phyloP scores from a whole-genome alignment of 2,113 vertebrate species.

The Sphaerodactylus townsendi region DNA sequence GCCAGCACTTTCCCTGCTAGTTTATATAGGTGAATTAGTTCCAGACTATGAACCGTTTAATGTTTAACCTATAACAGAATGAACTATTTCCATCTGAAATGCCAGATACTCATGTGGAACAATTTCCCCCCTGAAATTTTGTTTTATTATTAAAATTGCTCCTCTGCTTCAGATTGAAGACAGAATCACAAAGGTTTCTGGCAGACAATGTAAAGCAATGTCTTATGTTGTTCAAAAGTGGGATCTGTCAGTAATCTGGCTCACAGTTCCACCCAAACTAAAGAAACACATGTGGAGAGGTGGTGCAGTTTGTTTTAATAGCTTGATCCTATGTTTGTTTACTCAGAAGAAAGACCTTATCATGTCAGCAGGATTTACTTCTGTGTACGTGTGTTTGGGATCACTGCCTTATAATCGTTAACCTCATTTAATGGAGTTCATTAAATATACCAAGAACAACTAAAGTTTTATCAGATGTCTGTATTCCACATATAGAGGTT shows the following conservation, averaged over 20 bases:
- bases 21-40: conserved; percentile 17
- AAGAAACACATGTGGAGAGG: neutral
- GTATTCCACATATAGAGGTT: neutral
- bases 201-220: neutral
- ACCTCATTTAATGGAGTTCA: neutral
- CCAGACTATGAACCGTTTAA: conserved; percentile 2
- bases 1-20: too few species aligned
- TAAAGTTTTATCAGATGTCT: neutral
- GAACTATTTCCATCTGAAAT: conserved; percentile 20
- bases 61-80: conserved; percentile 4
- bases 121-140: neutral
- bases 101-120: neutral
- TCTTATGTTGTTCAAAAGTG: neutral
- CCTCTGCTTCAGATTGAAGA: neutral
- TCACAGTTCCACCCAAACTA: neutral
- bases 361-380: neutral
- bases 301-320: neutral
- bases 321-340: neutral
- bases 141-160: conserved; percentile 12
- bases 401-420: neutral
- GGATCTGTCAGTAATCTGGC: neutral
- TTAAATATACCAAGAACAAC: neutral
- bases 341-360: neutral
- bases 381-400: neutral
- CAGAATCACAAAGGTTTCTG: neutral